Percentiles rank a stretch among this genome's conserved stretches.
phyloP scores from a whole-genome alignment of 2,113 vertebrate genomes.

The Oxygymnocypris stewartii region DNA sequence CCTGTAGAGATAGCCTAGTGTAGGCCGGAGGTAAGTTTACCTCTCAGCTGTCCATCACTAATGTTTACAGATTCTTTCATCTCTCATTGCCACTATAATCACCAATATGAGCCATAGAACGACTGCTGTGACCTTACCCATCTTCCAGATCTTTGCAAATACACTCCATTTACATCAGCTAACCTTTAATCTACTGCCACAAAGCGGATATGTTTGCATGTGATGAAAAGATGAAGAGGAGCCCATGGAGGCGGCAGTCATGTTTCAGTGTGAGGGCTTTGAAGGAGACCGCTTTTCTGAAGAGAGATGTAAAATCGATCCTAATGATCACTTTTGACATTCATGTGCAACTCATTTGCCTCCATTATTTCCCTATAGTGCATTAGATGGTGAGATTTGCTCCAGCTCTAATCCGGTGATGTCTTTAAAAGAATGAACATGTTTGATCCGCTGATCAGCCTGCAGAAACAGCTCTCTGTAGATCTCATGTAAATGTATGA shows the following conservation, averaged over 20 bases:
- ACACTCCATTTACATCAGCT: slow-evolving; percentile 69
- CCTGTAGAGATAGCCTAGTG: slow-evolving; percentile 66
- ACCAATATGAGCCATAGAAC: slow-evolving; percentile 32
- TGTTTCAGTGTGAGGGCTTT: slow-evolving; percentile 11
- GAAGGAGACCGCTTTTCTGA: slow-evolving; percentile 34
- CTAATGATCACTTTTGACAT: slow-evolving; percentile 53
- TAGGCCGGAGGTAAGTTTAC: slow-evolving; percentile 64
- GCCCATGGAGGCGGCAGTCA: background rate
- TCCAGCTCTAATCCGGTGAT: slow-evolving; percentile 44
- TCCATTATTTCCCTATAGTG: slow-evolving; percentile 45
- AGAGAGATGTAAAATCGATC: slow-evolving; percentile 55
- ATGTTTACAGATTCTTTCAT: slow-evolving; percentile 62
- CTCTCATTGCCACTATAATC: slow-evolving; percentile 36
- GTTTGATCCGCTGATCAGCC: slow-evolving; percentile 45
- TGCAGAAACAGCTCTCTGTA: slow-evolving; percentile 19
- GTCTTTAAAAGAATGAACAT: slow-evolving; percentile 29
- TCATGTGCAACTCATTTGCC: slow-evolving; percentile 51
- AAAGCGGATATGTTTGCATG: slow-evolving; percentile 20
- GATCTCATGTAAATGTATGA: slow-evolving; percentile 28
- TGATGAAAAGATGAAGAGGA: slow-evolving; percentile 14
- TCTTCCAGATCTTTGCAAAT: slow-evolving; percentile 66
- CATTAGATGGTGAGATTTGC: slow-evolving; percentile 45
- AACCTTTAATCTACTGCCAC: slow-evolving; percentile 65
- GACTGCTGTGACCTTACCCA: slow-evolving; percentile 48
- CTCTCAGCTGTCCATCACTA: slow-evolving; percentile 78